Base-by-base conservation (phyloP, 2,797 vertebrate genomes). In the Amblyraja radiata region DNA sequence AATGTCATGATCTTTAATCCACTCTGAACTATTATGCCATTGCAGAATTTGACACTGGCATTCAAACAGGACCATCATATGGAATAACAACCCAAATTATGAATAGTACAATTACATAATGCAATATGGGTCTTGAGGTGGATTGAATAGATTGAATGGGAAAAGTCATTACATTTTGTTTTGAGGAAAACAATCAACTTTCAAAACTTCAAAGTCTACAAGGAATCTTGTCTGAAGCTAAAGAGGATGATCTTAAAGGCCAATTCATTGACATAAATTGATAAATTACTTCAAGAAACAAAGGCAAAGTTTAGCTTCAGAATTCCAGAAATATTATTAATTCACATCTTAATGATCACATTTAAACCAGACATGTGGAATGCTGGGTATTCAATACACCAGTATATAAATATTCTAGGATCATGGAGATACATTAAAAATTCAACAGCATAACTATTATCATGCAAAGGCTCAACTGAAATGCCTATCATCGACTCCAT, bases 101-200 rank as follows among this genome's bases (percentile, higher is more conserved):
- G 71, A 25, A 46, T 25, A 71, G 32, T 73, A 36, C 68, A 9
- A 73, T 73, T 73, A 73, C 21, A 73, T 23, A 21, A 73, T 73
- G 61, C 58, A 21, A 58, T 1, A 5, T 28, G 32, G 46, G 71
- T 21, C 21, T 73, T 23, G 21, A 21, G 65, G 6, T 68, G 65
- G 0, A 8, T 46, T 46, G 32, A 32, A 32, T 68, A 65, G 0
- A 8, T 46, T 46, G 32, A 32, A 32, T 32, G 0, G 4, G 94
- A 94, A 94, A 80, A 94, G 74, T 73, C 94, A 36, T 93, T 28
- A 1, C 2, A 7, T 39, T 7, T 16, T 46, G 54, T 10, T 58
- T 1, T 73, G 73, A 28, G 23, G 6, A 93, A 14, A 46, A 21
- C 46, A 54, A 10, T 58, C 68, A 73, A 54, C 7, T 6, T 74